A percentile compares a stretch with the other conserved stretches of the same genome.
Evolutionary conservation across 2,888 invertebrate genomes (phyloP).

Genomic region (Cremastobaeus sp.): DNA sequence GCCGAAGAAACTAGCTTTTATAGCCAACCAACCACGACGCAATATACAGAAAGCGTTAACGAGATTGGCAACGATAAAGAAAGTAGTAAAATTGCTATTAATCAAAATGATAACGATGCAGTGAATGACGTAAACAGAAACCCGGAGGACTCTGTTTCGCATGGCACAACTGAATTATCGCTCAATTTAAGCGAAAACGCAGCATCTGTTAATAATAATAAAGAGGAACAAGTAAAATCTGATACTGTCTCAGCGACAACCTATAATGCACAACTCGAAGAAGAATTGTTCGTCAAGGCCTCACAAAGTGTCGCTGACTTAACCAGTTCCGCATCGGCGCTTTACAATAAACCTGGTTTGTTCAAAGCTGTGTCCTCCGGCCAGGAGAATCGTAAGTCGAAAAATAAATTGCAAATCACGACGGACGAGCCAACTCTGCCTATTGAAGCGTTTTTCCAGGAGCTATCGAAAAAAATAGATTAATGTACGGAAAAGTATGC

Average conservation of each 20-base stretch:
- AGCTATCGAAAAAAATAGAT: slow-evolving; percentile 82
- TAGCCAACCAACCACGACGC: slow-evolving; percentile 65
- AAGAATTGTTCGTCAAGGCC: slow-evolving; percentile 73
- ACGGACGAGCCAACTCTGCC: slow-evolving; percentile 89
- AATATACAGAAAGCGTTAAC: slow-evolving; percentile 58
- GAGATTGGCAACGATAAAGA: slow-evolving; percentile 58
- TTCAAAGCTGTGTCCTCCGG: slow-evolving; percentile 84
- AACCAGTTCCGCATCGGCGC: slow-evolving; percentile 85
- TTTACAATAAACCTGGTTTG: slow-evolving; percentile 85
- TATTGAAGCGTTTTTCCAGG: slow-evolving; percentile 89
- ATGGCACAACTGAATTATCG: slow-evolving; percentile 28
- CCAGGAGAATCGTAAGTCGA: slow-evolving; percentile 82
- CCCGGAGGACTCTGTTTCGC: slow-evolving; percentile 17
- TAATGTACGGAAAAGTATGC: slow-evolving; percentile 50
- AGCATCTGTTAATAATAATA: slow-evolving; percentile 29
- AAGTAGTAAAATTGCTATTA: slow-evolving; percentile 16
- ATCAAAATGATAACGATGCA: slow-evolving; percentile 29
- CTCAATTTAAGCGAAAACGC: slow-evolving; percentile 56
- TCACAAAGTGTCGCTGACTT: slow-evolving; percentile 86
- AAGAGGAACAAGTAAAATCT: slow-evolving; percentile 9
- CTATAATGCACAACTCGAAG: slow-evolving; percentile 66
- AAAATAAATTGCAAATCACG: slow-evolving; percentile 85
- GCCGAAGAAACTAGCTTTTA: slow-evolving; percentile 80
- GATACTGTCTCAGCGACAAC: slow-evolving; percentile 41
- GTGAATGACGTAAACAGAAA: slow-evolving; percentile 7